Percentiles rank a stretch among this genome's conserved stretches.
These are phyloP conservation scores for Melanerpes aurifrons DNA, from an alignment of 2,113 vertebrate genomes.

Conservation along the genomic window DNA sequence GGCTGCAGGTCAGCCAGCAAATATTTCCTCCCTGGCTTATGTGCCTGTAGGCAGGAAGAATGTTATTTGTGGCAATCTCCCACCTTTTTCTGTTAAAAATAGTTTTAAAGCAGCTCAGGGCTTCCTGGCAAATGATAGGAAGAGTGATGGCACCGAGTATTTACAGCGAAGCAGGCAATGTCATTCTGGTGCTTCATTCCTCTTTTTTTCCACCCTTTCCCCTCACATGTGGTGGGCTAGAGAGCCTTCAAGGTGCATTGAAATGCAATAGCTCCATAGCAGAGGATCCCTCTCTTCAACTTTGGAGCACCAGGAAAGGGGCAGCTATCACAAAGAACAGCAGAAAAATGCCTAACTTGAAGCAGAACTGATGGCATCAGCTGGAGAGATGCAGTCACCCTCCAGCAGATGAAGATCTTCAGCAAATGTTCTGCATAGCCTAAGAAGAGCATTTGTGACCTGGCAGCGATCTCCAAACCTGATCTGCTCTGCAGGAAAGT, in stretches of 20 bases:
- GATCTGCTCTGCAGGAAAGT: background rate
- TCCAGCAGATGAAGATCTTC: background rate
- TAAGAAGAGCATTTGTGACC: background rate
- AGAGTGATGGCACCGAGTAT: background rate
- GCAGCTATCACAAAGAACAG: background rate
- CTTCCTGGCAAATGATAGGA: background rate
- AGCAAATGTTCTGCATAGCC: background rate
- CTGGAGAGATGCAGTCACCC: fast-evolving
- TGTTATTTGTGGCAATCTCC: background rate
- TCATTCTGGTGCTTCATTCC: background rate
- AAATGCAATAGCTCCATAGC: fast-evolving
- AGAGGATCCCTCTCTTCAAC: background rate
- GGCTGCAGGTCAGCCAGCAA: background rate
- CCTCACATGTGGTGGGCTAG: background rate
- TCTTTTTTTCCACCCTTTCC: background rate
- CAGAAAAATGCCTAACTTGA: background rate
- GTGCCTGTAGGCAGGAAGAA: background rate
- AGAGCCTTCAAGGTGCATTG: background rate
- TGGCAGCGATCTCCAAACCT: background rate
- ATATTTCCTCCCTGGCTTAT: background rate
- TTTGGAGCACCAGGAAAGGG: background rate
- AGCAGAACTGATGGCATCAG: background rate
- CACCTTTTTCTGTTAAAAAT: background rate
- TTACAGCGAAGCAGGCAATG: background rate
- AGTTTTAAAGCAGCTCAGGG: background rate